Evolutionary conservation across 2,113 vertebrate species (phyloP).

Genomic region (Alethe diademata): DNA sequence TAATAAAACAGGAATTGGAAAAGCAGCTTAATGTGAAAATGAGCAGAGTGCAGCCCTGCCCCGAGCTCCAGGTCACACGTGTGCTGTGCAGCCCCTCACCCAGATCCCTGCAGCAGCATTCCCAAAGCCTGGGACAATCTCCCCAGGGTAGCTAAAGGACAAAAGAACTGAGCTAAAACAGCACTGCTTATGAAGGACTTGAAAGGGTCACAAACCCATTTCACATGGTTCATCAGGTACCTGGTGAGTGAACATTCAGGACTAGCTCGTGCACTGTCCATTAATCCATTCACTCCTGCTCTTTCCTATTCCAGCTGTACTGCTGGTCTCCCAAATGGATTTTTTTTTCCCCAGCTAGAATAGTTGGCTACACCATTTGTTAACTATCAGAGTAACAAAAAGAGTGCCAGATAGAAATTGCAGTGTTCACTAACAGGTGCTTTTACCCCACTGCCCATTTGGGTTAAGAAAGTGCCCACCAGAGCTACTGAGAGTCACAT

Average conservation of each 20-base stretch:
- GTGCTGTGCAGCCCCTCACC: not conserved
- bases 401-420: not conserved
- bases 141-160: not conserved
- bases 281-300: not conserved
- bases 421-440: not conserved
- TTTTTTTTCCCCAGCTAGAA: not conserved
- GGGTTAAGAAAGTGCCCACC: not conserved
- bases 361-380: not conserved
- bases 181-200: not conserved
- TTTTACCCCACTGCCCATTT: accelerated
- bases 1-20: not conserved
- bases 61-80: accelerated
- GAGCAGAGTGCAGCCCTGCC: not conserved
- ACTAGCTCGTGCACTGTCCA: not conserved
- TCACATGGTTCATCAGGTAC: accelerated
- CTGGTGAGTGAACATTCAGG: not conserved
- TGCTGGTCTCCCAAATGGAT: not conserved
- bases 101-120: not conserved
- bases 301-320: not conserved
- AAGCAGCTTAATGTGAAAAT: not conserved
- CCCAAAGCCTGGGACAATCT: not conserved
- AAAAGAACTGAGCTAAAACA: not conserved
- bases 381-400: not conserved
- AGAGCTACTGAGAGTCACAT: not conserved
- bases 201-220: not conserved